phyloP scores from a whole-genome alignment of 2,113 vertebrate species.

The Vanacampus margaritifer region DNA sequence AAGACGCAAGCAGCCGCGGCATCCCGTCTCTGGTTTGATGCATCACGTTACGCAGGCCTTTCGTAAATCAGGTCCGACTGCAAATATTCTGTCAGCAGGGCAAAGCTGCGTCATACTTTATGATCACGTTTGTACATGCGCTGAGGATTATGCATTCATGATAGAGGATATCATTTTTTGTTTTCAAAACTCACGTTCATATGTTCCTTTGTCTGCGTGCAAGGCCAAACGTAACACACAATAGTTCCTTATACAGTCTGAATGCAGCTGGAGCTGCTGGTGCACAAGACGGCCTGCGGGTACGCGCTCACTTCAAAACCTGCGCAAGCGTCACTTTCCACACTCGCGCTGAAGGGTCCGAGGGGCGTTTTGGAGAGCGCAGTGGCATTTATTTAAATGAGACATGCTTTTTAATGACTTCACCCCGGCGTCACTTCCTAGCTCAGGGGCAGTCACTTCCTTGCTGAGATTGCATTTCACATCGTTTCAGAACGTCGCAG shows the following conservation, averaged over 20 bases:
- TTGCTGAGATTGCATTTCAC: slow-evolving; percentile 61
- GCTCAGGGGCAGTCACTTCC: slow-evolving; percentile 53
- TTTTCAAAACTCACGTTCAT: no score
- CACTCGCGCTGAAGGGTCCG: slow-evolving; percentile 27
- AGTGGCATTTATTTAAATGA: slow-evolving; percentile 64
- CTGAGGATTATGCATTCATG: no score
- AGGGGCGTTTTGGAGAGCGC: slow-evolving; percentile 42
- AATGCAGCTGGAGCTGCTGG: slow-evolving; percentile 35
- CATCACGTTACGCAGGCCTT: no score
- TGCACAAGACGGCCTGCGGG: slow-evolving; percentile 18
- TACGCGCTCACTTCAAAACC: slow-evolving; percentile 47
- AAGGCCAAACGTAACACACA: neutral
- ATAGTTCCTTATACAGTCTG: neutral
- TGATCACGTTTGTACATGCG: no score
- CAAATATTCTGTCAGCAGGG: no score
- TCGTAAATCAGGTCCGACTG: no score
- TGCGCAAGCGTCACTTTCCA: slow-evolving; percentile 58
- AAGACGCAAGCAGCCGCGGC: no score
- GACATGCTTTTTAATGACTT: slow-evolving; percentile 75
- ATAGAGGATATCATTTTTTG: no score
- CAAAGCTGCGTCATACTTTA: no score
- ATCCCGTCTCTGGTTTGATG: no score
- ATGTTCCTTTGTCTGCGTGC: no score
- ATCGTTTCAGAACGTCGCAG: slow-evolving; percentile 49
- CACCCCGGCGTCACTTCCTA: slow-evolving; percentile 62